Base-by-base conservation (phyloP, 2,797 vertebrate species). In the Lutjanus campechanus region DNA sequence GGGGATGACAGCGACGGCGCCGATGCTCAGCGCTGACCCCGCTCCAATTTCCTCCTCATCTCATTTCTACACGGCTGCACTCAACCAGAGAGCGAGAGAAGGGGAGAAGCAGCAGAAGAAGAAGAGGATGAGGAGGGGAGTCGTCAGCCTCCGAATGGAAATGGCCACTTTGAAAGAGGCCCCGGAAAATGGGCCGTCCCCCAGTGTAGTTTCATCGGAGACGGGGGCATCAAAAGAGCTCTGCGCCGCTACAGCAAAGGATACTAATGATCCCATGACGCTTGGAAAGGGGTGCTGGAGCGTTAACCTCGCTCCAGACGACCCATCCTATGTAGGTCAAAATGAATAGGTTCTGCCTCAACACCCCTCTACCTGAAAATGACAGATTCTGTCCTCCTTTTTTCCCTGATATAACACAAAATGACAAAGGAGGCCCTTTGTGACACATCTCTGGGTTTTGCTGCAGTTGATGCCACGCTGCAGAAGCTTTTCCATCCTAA, bases 281-380 rank as follows among this genome's bases (percentile, higher is more conserved):
- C 88, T 54, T 10, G 76, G 82, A 76, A 85, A 82, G 85, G 47
- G 83, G 77, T 88, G 90, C 80, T 64, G 87, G 87, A 91, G 91
- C 84, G 82, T 87, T 91, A 91, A 93, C 93, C 93, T 89, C 88
- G 22, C 88, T 87, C 79, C 1, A 61, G 76, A 87, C 74, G 86
- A 92, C 90, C 91, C 86, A 20, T 83, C 87, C 92, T 93, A 95
- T 95, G 91, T 94, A 91, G 94, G 94, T 94, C 94, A 93, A 68
- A 84, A 89, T 73, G 91, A 94, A 95, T 92, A 86, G 90, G 92
- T 93, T 94, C 91, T 85, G 91, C 89, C 85, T 93, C 88, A 79
- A 86, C 89, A 88, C 76, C 81, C 79, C 55, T 75, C 89, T 77
- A 93, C 92, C 91, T 92, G 91, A 76, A 88, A 91, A 89, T 92